These are phyloP conservation scores for Ectropis grisescens DNA, from an alignment of 1,140 invertebrate genomes.

Conservation along the genomic window DNA sequence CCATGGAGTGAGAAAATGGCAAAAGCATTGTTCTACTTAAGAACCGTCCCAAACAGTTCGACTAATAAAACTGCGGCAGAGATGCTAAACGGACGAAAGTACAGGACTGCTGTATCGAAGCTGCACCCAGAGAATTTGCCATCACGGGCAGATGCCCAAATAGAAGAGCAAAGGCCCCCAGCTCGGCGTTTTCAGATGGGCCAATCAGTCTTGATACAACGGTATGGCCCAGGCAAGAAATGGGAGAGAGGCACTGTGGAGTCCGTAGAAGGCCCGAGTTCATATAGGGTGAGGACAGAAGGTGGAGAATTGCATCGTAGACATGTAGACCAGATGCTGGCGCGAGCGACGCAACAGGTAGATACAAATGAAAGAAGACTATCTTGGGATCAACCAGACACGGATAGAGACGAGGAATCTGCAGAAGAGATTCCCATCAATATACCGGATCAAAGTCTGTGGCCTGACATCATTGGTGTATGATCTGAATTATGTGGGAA, in stretches of 20 bases:
- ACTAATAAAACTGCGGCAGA: not conserved
- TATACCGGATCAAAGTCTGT: not conserved
- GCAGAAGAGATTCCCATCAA: not conserved
- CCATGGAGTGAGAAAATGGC: not conserved
- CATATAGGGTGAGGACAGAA: slow-evolving; percentile 9
- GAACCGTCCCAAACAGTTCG: not conserved
- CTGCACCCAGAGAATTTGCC: not conserved
- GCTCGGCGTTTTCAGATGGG: not conserved
- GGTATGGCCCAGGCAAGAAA: not conserved
- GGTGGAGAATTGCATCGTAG: slow-evolving; percentile 9
- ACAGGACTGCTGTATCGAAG: not conserved
- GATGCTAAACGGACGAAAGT: not conserved
- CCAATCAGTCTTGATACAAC: not conserved
- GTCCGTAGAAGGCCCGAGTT: slow-evolving; percentile 1
- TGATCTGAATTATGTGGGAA: too few species aligned
- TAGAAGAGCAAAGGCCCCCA: not conserved
- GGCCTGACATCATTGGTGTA: not conserved
- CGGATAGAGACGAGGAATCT: not conserved
- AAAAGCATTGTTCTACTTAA: not conserved
- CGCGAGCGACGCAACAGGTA: not conserved
- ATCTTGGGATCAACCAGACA: not conserved
- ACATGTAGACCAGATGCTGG: not conserved
- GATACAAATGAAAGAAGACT: not conserved
- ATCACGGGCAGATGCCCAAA: not conserved
- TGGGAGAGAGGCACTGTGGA: not conserved